Base-by-base conservation (phyloP, 2,797 vertebrate genomes). In the Notolabrus celidotus region DNA sequence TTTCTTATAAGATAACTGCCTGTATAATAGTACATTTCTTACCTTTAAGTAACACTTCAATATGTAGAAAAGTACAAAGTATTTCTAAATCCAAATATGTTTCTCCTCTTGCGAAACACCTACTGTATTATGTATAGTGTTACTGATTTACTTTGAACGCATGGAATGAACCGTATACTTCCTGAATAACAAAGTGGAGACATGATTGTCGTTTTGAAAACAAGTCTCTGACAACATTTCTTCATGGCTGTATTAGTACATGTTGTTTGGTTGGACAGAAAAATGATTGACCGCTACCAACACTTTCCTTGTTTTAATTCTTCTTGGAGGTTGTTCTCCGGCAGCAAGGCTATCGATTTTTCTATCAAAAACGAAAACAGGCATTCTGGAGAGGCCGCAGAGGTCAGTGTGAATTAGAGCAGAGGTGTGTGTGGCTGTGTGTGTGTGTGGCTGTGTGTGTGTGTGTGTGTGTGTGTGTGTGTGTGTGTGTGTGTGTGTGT, bases 291-390 rank as follows among this genome's bases (percentile, higher is more conserved):
- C 81, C 65, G 79, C 80, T 61, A 79, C 72, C 79, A 83, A 88
- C 82, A 80, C 83, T 81, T 91, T 88, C 79, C 80, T 82, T 83
- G 86, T 87, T 90, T 91, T 86, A 90, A 89, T 82, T 93, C 89
- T 90, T 91, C 80, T 73, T 78, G 69, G 83, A 83, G 85, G 85
- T 79, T 88, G 86, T 91, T 92, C 87, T 88, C 85, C 83, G 86
- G 83, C 89, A 90, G 84, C 79, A 61, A 86, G 67, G 69, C 33
- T 64, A 93, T 92, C n/a, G 89, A 92, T 93, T 92, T 90, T 88
- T 89, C 90, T 84, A 93, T 93, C 88, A 93, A 92, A 92, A 86
- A 90, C 84, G 57, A 90, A 92, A 91, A 90, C 87, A 84, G 86
- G 79, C 86, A 84, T 84, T 76, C 88, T 88, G 86, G 81, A 77